phyloP scores from a whole-genome alignment of 1,140 invertebrate genomes.

The Anagrus nilaparvatae region DNA sequence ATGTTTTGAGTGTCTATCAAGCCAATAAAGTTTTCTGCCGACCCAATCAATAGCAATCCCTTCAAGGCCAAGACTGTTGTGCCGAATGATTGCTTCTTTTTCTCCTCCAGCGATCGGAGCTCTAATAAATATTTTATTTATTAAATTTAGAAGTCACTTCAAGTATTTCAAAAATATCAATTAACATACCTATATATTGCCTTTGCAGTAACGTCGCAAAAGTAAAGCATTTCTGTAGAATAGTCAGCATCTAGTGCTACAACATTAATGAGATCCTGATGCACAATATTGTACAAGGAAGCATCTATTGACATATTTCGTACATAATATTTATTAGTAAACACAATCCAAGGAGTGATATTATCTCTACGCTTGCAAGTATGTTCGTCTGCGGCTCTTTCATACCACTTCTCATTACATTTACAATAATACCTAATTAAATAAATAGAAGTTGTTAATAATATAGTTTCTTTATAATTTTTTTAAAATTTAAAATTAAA shows the following conservation, averaged over 20 bases:
- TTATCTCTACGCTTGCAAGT: constrained; percentile 82
- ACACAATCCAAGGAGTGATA: constrained; percentile 83
- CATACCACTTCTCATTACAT: constrained; percentile 88
- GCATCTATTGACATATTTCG: constrained; percentile 91
- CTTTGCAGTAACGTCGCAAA: constrained; percentile 90
- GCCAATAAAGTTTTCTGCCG: constrained; percentile 91
- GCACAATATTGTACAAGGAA: constrained; percentile 72
- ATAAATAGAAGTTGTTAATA: neutral
- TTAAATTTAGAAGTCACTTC: neutral
- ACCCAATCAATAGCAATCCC: constrained; percentile 97
- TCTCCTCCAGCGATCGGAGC: constrained; percentile 38
- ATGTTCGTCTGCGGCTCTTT: constrained; percentile 72
- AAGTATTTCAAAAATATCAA: neutral
- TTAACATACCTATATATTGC: constrained; percentile 63
- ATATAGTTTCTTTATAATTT: neutral
- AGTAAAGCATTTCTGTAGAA: constrained; percentile 75
- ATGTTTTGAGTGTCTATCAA: constrained; percentile 92
- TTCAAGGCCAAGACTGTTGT: constrained; percentile 90
- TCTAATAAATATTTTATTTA: constrained; percentile 17
- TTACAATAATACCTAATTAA: constrained; percentile 79
- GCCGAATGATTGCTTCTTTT: constrained; percentile 78
- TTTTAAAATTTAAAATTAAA: neutral
- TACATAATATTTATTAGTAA: constrained; percentile 97
- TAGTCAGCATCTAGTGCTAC: constrained; percentile 93
- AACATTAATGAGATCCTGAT: constrained; percentile 93